These are phyloP conservation scores for Chironomus tentans DNA, from an alignment of 2,888 invertebrate genomes.

Conservation along the genomic window DNA sequence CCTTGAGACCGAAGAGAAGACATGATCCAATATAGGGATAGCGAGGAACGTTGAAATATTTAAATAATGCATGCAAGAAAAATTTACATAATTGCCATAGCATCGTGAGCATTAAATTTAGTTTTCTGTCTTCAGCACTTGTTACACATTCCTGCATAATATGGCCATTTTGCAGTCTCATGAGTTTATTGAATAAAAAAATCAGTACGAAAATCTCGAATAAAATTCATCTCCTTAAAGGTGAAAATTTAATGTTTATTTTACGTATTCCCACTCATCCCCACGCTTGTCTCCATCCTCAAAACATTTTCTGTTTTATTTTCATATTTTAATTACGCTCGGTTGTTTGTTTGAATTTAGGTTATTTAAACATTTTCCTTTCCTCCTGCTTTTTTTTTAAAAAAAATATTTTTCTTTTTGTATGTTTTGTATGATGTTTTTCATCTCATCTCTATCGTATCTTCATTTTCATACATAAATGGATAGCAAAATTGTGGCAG, in stretches of 20 bases:
- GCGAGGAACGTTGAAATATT: background rate
- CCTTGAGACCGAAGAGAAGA: background rate
- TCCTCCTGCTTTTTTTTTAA: background rate
- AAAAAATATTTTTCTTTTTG: background rate
- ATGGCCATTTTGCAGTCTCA: background rate
- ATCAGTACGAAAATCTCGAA: no score
- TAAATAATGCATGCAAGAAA: background rate
- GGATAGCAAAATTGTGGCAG: no score
- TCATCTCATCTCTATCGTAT: background rate
- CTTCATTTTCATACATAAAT: no score
- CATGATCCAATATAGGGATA: no score
- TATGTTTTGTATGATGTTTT: background rate
- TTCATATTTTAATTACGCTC: constrained; percentile 5
- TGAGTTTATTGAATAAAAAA: background rate
- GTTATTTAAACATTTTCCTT: constrained; percentile 13
- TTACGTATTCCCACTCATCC: no score
- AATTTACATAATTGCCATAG: background rate
- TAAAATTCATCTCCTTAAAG: no score
- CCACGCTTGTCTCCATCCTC: background rate
- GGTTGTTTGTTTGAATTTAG: constrained; percentile 19
- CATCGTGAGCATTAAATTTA: no score
- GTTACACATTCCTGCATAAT: background rate
- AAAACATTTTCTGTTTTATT: background rate
- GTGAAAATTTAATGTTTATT: no score
- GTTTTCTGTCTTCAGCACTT: background rate